These are phyloP conservation scores for mouse (Mus musculus) DNA, from an alignment of 2,113 vertebrate genomes.

Conservation along the genomic window GRCm39 chr8:63620001-63620500, in stretches of 20 bases:
- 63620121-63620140: background rate
- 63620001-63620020: background rate
- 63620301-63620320: background rate
- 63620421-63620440: too few relatives aligned
- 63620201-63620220: fast-evolving
- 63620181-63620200: background rate
- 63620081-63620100: fast-evolving
- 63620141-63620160: background rate
- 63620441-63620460: too few relatives aligned
- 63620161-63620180: too few relatives aligned
- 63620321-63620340: fast-evolving
- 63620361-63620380: too few relatives aligned
- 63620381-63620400: too few relatives aligned
- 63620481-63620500: too few relatives aligned
- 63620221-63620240: background rate
- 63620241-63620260: background rate
- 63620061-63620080: fast-evolving
- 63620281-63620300: background rate
- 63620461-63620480: too few relatives aligned
- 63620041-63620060: background rate
- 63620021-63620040: background rate
- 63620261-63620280: fast-evolving
- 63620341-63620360: background rate
- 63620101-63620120: too few relatives aligned
- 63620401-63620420: too few relatives aligned